phyloP scores from a whole-genome alignment of 2,797 vertebrate species.

The Esox masquinongy region DNA sequence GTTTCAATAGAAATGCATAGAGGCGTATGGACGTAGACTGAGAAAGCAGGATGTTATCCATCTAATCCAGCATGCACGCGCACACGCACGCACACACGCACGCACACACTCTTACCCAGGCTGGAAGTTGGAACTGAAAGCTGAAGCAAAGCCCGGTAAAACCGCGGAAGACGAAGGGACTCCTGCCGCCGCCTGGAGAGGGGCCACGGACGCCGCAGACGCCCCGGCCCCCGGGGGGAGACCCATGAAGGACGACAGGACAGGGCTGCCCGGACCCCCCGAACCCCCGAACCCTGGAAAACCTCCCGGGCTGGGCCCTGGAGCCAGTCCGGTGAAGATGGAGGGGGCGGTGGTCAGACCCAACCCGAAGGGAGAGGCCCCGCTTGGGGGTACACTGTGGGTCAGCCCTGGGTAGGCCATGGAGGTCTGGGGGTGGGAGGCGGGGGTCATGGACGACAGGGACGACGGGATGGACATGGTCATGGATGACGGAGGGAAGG shows the following conservation, averaged over 20 bases:
- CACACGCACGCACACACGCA: neutral
- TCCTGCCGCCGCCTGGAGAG: slow-evolving; percentile 80
- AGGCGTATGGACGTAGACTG: too few relatives aligned
- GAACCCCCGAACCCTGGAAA: slow-evolving; percentile 88
- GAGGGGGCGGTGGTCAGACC: slow-evolving; percentile 85
- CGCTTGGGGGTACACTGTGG: slow-evolving; percentile 66
- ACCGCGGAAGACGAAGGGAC: slow-evolving; percentile 87
- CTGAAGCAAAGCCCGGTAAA: slow-evolving; percentile 93
- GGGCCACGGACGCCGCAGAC: slow-evolving; percentile 87
- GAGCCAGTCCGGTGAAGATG: slow-evolving; percentile 80
- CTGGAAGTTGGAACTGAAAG: slow-evolving; percentile 96
- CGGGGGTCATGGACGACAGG: slow-evolving; percentile 62
- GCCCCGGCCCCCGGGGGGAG: slow-evolving; percentile 71
- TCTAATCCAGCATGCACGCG: neutral
- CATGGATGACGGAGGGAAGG: slow-evolving; percentile 63
- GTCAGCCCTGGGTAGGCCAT: slow-evolving; percentile 70
- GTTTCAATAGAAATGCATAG: too few relatives aligned
- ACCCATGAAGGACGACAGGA: slow-evolving; percentile 89
- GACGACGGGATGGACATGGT: slow-evolving; percentile 58
- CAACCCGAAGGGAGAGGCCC: slow-evolving; percentile 83
- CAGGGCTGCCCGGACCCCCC: slow-evolving; percentile 82
- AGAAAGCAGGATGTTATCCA: too few relatives aligned
- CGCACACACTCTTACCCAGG: slow-evolving; percentile 72
- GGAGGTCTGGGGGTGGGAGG: slow-evolving; percentile 63
- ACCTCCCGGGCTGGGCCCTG: slow-evolving; percentile 79